Base-by-base conservation (phyloP, 1,140 invertebrate species). In the Ericerus pela region DNA sequence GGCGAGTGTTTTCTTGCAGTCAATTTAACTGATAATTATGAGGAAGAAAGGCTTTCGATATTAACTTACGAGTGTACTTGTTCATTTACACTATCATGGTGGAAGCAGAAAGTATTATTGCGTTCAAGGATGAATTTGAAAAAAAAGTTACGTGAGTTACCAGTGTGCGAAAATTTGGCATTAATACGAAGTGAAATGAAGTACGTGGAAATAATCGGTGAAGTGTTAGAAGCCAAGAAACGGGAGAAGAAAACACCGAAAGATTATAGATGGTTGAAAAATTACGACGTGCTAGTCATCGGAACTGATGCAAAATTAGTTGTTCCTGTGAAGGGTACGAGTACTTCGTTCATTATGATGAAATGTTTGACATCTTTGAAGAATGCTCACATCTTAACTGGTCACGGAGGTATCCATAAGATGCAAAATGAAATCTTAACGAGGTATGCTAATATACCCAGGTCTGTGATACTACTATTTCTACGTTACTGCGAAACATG, bases 331-430 rank as follows among this genome's bases (percentile, higher is more conserved):
- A 43, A 28, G 4, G 52, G n/a, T 5, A 41, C 29, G 37, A 24
- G 36, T 56, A 22, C 37, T 52, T 26, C 36, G 54, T 55, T 14
- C 30, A 56, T 22, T 24, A 31, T n/a, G 60, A 63, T 22, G 51
- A 64, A 37, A 16, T 51, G 4, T 51, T 51, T 24, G 47, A 51
- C n/a, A 51, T 51, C n/a, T 6, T 26, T 51, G 20, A 28, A 51
- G 26, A 16, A 4, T 6, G 4, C 20, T 51, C 47, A 51, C n/a
- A 24, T n/a, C 14, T 16, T 12, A 10, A 12, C 10, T 51, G 51
- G 51, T 16, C 51, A 53, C n/a, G 51, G 47, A 24, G 47, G 47
- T 20, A 4, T 24, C 2, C 20, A 51, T 24, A 51, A 28, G 26
- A 24, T 53, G 29, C 28, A 53, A 53, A 8, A 53, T 2, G 29